phyloP scores from a whole-genome alignment of 2,113 vertebrate genomes.

The Syrmaticus mikado region DNA sequence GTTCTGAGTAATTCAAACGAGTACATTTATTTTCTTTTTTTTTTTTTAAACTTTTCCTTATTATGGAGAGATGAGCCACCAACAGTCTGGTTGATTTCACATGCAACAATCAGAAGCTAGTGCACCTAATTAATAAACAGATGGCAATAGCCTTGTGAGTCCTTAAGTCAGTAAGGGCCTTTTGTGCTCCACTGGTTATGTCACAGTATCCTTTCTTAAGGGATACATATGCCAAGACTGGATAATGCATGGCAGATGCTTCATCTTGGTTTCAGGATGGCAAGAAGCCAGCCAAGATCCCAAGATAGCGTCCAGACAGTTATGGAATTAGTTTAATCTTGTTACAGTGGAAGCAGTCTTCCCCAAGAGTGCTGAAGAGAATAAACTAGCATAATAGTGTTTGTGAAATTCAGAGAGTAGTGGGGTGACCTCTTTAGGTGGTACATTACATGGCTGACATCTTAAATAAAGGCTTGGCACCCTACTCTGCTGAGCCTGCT shows the following conservation, averaged over 20 bases:
- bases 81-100: background rate
- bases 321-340: slow-evolving; percentile 39
- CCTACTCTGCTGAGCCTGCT: background rate
- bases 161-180: slow-evolving; percentile 33
- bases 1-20: background rate
- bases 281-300: slow-evolving; percentile 18
- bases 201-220: slow-evolving; percentile 57
- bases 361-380: background rate
- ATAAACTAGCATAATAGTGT: background rate
- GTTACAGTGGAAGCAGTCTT: background rate
- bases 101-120: background rate
- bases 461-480: background rate
- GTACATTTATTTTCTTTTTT: background rate
- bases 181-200: slow-evolving; percentile 52
- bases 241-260: slow-evolving; percentile 29
- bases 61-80: background rate
- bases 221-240: background rate
- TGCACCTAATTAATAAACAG: slow-evolving; percentile 47
- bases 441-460: background rate
- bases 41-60: background rate
- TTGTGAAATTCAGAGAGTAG: background rate
- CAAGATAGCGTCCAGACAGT: slow-evolving; percentile 31
- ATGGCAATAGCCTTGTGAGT: slow-evolving; percentile 29
- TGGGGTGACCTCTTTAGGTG: background rate
- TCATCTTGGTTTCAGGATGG: slow-evolving; percentile 11